Evolutionary conservation across 2,888 invertebrate species (phyloP).

Genomic region (Sepiola atlantica): DNA sequence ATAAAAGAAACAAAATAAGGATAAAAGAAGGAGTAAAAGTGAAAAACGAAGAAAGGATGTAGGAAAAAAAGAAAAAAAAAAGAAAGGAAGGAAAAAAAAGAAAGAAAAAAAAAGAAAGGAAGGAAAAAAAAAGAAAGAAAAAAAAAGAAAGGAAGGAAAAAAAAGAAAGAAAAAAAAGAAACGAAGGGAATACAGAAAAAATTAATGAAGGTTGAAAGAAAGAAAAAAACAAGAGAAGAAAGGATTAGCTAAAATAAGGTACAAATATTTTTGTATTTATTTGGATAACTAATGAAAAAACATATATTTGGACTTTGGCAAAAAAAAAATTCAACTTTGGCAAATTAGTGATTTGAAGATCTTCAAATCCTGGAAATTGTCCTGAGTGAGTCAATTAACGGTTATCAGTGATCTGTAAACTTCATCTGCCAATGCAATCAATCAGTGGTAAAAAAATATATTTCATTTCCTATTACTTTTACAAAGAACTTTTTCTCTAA

Average conservation of each 20-base stretch:
- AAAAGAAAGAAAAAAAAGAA: not conserved
- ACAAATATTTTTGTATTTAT: too few relatives aligned
- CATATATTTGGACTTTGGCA: not conserved
- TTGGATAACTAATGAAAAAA: too few relatives aligned
- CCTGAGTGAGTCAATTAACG: not conserved
- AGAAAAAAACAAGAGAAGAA: not conserved
- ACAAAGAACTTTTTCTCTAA: not conserved
- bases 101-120: not conserved
- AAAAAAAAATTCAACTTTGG: not conserved
- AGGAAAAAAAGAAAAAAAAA: too few relatives aligned
- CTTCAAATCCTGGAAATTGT: not conserved
- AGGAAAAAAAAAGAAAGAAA: not conserved
- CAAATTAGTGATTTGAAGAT: not conserved
- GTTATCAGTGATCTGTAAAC: not conserved
- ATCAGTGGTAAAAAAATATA: conserved; percentile 16
- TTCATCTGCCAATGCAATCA: conserved; percentile 13
- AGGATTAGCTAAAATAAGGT: too few relatives aligned
- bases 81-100: not conserved
- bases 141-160: not conserved
- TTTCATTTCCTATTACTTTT: not conserved
- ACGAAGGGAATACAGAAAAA: not conserved
- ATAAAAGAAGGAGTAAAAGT: not conserved
- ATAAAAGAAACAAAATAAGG: too few relatives aligned
- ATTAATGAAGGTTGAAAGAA: not conserved
- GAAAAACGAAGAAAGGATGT: not conserved